Conservation (phyloP, 2,888 invertebrate genomes). For the Perdita meconis region DNA sequence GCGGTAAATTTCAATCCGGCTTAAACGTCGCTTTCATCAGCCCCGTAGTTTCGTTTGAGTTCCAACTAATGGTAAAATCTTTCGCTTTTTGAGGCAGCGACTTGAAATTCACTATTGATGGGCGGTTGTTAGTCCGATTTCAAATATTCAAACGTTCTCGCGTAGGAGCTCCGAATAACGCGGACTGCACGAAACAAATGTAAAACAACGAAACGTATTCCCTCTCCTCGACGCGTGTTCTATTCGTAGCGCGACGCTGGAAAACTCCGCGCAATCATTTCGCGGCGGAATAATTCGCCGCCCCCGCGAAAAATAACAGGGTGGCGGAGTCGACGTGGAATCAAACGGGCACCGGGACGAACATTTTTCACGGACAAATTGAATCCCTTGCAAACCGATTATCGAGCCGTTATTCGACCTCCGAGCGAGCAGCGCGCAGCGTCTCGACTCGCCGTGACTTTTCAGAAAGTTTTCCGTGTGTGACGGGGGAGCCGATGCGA, state of each 20-base stretch:
- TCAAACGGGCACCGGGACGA: not conserved
- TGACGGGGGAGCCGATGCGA: not conserved
- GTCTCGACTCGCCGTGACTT: conserved; percentile 15
- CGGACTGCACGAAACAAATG: no score
- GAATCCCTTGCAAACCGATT: conserved; percentile 33
- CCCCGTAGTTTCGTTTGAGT: conserved; percentile 1
- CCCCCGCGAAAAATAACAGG: not conserved
- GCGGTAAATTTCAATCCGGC: conserved; percentile 22
- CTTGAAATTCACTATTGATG: no score
- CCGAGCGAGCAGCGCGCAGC: not conserved
- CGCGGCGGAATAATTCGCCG: no score
- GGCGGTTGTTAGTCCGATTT: no score
- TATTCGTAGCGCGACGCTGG: no score
- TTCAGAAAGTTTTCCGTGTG: conserved; percentile 24
- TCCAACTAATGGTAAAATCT: no score
- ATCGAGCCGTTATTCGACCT: conserved; percentile 29
- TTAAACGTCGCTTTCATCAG: conserved; percentile 42
- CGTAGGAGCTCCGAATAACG: no score
- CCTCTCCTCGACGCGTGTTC: no score
- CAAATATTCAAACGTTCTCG: no score
- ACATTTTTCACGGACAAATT: not conserved
- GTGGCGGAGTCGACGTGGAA: not conserved
- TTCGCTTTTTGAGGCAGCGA: no score
- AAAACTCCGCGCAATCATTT: conserved; percentile 30
- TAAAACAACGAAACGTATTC: no score